Conservation (phyloP, 1,140 invertebrate species). For the Macrobrachium nipponense region DNA sequence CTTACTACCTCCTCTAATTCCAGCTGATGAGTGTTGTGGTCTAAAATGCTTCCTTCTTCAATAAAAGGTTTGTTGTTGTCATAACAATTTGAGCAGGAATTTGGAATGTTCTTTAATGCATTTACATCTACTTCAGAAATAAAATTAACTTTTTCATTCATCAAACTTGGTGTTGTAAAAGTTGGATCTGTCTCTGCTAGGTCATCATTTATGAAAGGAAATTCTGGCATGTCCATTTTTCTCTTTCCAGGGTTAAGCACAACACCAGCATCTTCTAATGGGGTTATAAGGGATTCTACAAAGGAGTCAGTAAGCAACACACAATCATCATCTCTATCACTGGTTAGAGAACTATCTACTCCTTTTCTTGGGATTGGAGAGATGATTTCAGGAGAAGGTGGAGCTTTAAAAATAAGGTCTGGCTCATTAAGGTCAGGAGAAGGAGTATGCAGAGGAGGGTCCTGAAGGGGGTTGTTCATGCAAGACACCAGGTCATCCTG, state of each 20-base stretch:
- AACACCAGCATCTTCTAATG: constrained; percentile 57
- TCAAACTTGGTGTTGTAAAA: neutral
- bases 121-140: too few species aligned
- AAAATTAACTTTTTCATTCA: too few species aligned
- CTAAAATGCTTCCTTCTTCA: too few species aligned
- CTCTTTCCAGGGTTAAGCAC: constrained; percentile 22
- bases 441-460: constrained; percentile 33
- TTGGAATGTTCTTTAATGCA: too few species aligned
- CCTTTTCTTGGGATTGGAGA: neutral
- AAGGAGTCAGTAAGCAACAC: constrained; percentile 32
- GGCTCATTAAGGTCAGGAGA: constrained; percentile 5
- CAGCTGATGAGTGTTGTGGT: too few species aligned
- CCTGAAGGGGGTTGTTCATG: constrained; percentile 38
- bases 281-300: constrained; percentile 54
- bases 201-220: too few species aligned
- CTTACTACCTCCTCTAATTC: too few species aligned
- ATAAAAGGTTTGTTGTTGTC: too few species aligned
- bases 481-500: constrained; percentile 57
- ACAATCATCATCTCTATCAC: constrained; percentile 21
- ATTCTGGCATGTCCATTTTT: neutral
- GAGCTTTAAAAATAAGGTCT: neutral
- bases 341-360: constrained; percentile 25
- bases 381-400: constrained; percentile 7
- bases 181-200: constrained; percentile 7
- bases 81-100: too few species aligned